Conservation (phyloP, 2,888 invertebrate species). For the Rhamnusium bicolor region DNA sequence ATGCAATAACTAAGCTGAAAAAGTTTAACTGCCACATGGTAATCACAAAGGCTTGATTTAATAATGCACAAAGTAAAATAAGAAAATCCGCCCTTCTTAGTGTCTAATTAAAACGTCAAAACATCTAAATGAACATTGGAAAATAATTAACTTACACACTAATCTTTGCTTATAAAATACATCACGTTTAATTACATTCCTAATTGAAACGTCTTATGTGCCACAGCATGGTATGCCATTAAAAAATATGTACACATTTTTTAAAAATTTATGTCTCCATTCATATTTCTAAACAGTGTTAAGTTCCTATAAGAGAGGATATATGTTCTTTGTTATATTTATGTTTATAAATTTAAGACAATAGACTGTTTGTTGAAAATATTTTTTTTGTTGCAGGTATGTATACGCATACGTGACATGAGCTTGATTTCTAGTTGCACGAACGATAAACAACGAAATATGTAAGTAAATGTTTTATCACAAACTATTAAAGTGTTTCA, state of each 20-base stretch:
- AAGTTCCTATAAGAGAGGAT: constrained; percentile 1
- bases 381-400: constrained; percentile 42
- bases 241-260: neutral
- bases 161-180: too few relatives aligned
- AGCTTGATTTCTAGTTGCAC: constrained; percentile 1
- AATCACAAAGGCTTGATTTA: too few relatives aligned
- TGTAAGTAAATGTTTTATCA: constrained; percentile 4
- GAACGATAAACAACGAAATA: constrained; percentile 5
- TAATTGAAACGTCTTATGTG: neutral
- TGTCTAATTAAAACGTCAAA: too few relatives aligned
- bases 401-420: constrained; percentile 45
- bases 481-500: neutral
- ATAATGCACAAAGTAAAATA: too few relatives aligned
- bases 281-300: constrained; percentile 1
- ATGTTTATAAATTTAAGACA: constrained; percentile 30
- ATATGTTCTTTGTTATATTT: constrained; percentile 21
- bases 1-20: too few relatives aligned
- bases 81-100: too few relatives aligned
- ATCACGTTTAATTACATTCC: constrained; percentile 18
- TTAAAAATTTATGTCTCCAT: constrained; percentile 13
- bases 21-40: too few relatives aligned
- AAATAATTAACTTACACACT: too few relatives aligned
- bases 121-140: too few relatives aligned
- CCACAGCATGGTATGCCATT: neutral
- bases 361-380: constrained; percentile 37